phyloP scores from a whole-genome alignment of 2,888 invertebrate species.

The Palloptera scutellata region DNA sequence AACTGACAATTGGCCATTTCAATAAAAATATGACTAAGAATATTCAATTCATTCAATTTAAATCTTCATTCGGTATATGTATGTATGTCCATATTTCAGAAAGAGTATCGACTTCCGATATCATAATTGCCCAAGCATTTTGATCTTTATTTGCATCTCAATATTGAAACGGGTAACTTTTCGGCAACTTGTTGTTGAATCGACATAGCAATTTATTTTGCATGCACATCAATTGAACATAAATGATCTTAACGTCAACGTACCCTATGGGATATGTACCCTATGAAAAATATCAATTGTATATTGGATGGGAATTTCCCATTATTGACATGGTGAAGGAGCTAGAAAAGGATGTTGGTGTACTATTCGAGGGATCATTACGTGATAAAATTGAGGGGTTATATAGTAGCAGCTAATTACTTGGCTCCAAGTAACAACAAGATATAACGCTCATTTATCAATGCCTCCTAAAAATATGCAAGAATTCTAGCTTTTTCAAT shows the following conservation, averaged over 20 bases:
- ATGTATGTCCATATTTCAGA: constrained; percentile 34
- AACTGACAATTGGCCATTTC: no score
- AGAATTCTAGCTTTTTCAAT: no score
- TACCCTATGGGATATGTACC: constrained; percentile 21
- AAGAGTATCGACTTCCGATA: constrained; percentile 67
- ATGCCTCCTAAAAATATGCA: no score
- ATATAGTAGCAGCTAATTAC: constrained; percentile 75
- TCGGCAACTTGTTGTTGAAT: constrained; percentile 65
- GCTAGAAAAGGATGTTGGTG: constrained; percentile 55
- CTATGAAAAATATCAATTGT: constrained; percentile 39
- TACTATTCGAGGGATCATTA: constrained; percentile 73
- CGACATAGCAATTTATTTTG: constrained; percentile 66
- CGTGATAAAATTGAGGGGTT: constrained; percentile 76
- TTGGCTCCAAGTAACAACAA: constrained; percentile 54
- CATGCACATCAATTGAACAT: constrained; percentile 70
- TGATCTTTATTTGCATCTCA: constrained; percentile 72
- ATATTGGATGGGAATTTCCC: constrained; percentile 48
- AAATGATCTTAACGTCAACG: constrained; percentile 38
- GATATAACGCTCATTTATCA: no score
- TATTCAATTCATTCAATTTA: neutral
- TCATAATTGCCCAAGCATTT: constrained; percentile 71
- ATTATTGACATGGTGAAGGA: constrained; percentile 45
- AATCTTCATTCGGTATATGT: no score
- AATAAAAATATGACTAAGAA: no score
- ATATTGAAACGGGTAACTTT: constrained; percentile 68